Base-by-base conservation (phyloP, 2,113 vertebrate genomes). In the Falcunculus frontatus region DNA sequence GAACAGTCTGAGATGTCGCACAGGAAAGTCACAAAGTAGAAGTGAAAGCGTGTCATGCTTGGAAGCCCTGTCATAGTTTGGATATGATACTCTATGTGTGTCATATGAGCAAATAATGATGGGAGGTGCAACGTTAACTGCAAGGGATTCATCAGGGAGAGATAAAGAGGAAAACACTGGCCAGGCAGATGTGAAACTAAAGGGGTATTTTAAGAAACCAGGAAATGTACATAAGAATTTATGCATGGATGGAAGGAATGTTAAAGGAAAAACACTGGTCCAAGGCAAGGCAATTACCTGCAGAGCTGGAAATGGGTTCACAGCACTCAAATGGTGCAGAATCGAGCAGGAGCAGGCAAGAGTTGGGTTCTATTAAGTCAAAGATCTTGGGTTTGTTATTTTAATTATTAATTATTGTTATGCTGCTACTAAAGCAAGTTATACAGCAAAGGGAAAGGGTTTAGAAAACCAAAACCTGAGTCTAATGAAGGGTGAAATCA, bases 1-100 rank as follows among this genome's bases (percentile, higher is more conserved):
- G 30, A 84, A 59, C 23, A 67, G 60, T 29, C 47, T 21, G 47
- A 65, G 53, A 65, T 20, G 56, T 42, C 41, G 59, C n/a, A 72
- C 0, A 3, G n/a, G 32, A 57, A 59, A 68, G 55, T 21, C 41
- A 87, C 6, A 44, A 68, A 78, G 42, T 11, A 32, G 42, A 81
- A 75, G 41, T 33, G 37, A 80, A 76, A 57, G 27, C 18, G 7
- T 15, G 49, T n/a, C 47, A 12, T 33, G 37, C 25, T 25, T 29
- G 30, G 33, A 57, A 94, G 35, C 23, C 16, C 18, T 42, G 56
- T 42, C 33, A 2, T 27, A 62, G 67, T 7, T 4, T 55, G 16
- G 42, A 22, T 41, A 15, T 1, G 32, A 49, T 16, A 44, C 18
- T 1, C 0, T 32, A 1, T 19, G 4, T 20, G 77, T 44, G 64